Base-by-base conservation (phyloP, 2,888 invertebrate species). In the Apamea anceps region DNA sequence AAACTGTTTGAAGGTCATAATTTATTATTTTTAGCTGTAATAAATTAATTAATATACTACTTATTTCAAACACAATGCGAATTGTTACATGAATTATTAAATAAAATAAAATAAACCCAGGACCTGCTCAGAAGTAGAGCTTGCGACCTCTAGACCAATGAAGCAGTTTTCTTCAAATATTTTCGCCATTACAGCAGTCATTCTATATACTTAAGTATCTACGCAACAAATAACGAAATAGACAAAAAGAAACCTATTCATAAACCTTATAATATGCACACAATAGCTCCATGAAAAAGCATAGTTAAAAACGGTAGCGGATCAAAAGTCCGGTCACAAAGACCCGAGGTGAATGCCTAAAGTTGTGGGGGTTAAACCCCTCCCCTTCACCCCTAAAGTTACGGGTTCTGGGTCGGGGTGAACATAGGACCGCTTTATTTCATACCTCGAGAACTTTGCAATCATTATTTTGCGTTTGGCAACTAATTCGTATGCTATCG, bases 391-490 rank as follows among this genome's bases (percentile, higher is more conserved):
- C 13, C 75, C 70, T 25, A 88, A 88, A 88, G 80, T 88, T 89
- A 87, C 67, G 76, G 79, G 80, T 73, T 72, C 71, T 71, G 75
- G 83, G 84, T 84, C 75, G 79, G 79, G 81, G 71, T 77, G 78
- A 78, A 51, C 62, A 60, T 51, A 62, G 65, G 75, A 82, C 75
- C 80, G 78, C 85, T 87, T 85, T 86, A 86, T 85, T 80, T 85
- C 86, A 87, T 89, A 87, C 80, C 81, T 86, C 76, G 66, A 65
- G 57, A 82, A 89, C 77, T 89, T 88, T 77, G 68, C 86, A 75
- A 81, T 85, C 81, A 84, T 88, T 87, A 89, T 88, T 87, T 88
- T 78, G 76, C 79, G 85, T 88, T 86, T 85, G 79, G 66, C 72
- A 65, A 85, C 85, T 86, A 88, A 89, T 88, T 88, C 83, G 72